Evolutionary conservation across 1,140 invertebrate genomes (phyloP), one percentile per base, ranked within the genome.

Genomic region (Diabrotica virgifera): DNA sequence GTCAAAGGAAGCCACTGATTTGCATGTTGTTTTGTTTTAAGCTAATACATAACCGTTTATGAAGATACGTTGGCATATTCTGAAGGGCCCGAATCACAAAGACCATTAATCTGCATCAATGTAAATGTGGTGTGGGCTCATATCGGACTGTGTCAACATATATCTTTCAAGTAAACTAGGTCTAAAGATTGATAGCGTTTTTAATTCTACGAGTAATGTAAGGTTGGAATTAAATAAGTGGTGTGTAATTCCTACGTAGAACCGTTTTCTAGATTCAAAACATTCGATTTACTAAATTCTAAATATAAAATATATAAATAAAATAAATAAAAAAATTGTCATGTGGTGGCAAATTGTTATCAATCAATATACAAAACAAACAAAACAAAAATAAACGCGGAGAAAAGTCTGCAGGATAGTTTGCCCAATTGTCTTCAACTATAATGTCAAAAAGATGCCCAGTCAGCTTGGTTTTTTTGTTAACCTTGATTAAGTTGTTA

Each of bases 301-400:
- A 57, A 37, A 57, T 35, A 36, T 35, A 57, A 57, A 57, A 57
- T 35, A 57, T 35, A 14, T 57, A 36, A 35, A 57, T 36, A 57
- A 36, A 14, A 57, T 13, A 35, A 14, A 36, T 57, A 14, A 57
- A 57, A 57, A 57, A 7, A 57, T 24, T 24, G 55, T n/a, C 13
- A 24, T n/a, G 36, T 36, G 55, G 8, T 10, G 36, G 36, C 13
- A 36, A 57, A 35, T 9, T 57, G 12, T 35, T 37, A 55, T 57
- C 36, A 37, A 52, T n/a, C n/a, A 10, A 40, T 46, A 50, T 56
- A 58, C n/a, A 13, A 58, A 36, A 24, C 9, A 58, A 59, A 52
- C 57, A 35, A 57, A 63, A 40, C 53, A 56, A 36, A 57, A 37
- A 62, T 38, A 54, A 46, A 46, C 40, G 40, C n/a, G 40, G 6